A percentile compares a stretch with the other conserved stretches of the same genome.
phyloP scores from a whole-genome alignment of 2,113 vertebrate genomes.

The Atherinomorus stipes region DNA sequence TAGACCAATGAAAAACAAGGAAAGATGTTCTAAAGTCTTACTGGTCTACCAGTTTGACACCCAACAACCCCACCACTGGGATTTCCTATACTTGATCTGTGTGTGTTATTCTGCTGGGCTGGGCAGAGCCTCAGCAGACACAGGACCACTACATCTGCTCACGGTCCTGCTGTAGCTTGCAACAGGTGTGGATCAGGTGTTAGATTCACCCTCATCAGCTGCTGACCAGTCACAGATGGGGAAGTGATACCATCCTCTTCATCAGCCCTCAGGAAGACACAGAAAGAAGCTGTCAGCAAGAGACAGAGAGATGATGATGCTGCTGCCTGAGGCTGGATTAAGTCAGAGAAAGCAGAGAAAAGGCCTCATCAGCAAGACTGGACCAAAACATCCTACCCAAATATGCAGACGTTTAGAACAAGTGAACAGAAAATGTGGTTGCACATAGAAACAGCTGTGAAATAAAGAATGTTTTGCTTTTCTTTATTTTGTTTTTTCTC shows the following conservation, averaged over 20 bases:
- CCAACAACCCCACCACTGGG: background rate
- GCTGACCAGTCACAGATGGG: conserved; percentile 24
- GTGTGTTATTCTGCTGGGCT: background rate
- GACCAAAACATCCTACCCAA: background rate
- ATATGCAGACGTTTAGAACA: too few relatives aligned
- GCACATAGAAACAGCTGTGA: too few relatives aligned
- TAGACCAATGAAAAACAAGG: background rate
- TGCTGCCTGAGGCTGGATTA: background rate
- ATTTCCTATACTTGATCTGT: background rate
- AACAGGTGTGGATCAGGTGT: conserved; percentile 46
- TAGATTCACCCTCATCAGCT: conserved; percentile 47
- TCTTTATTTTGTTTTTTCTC: background rate
- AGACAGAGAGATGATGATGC: conserved; percentile 7
- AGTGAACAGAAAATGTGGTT: background rate
- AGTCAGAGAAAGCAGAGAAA: background rate
- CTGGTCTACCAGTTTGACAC: background rate
- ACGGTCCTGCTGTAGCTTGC: background rate
- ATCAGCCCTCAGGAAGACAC: background rate
- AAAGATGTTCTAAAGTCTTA: background rate
- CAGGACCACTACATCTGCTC: conserved; percentile 4
- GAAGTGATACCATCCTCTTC: conserved; percentile 35
- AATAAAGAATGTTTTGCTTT: too few relatives aligned
- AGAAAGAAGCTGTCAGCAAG: conserved; percentile 28
- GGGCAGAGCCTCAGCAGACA: background rate
- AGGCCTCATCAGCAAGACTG: background rate